A percentile compares a stretch with the other conserved stretches of the same genome.
These are phyloP conservation scores for Drosophila eohydei DNA, from an alignment of 2,888 invertebrate species.

Conservation along the genomic window DNA sequence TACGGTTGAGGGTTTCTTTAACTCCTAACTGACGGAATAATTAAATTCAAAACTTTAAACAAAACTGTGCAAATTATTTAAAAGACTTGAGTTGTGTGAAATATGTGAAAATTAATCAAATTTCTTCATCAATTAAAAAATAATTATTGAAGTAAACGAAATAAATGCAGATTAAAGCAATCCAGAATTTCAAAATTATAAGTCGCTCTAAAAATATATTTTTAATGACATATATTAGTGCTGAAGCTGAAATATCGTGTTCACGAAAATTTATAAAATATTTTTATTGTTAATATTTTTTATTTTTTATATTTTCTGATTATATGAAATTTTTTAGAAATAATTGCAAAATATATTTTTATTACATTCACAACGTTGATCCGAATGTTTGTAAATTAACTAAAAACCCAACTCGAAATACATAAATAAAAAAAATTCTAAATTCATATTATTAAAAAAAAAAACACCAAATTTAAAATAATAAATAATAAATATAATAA, in stretches of 20 bases:
- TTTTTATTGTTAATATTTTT: neutral
- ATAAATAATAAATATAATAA: neutral
- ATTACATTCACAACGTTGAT: neutral
- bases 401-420: neutral
- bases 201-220: neutral
- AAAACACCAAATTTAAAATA: neutral
- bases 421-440: too few relatives aligned
- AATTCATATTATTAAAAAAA: too few relatives aligned
- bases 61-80: neutral
- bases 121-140: neutral
- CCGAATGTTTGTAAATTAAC: neutral
- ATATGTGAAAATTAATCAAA: neutral
- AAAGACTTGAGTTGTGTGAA: neutral
- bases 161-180: neutral
- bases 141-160: neutral
- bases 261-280: neutral
- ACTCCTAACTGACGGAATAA: constrained; percentile 10
- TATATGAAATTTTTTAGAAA: neutral
- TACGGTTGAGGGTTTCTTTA: constrained; percentile 61
- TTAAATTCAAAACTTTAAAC: neutral
- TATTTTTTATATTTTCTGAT: neutral
- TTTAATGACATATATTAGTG: neutral
- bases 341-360: neutral
- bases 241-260: neutral
- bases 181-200: neutral